phyloP scores from a whole-genome alignment of 2,888 invertebrate species.

The Sphecodes monilicornis region DNA sequence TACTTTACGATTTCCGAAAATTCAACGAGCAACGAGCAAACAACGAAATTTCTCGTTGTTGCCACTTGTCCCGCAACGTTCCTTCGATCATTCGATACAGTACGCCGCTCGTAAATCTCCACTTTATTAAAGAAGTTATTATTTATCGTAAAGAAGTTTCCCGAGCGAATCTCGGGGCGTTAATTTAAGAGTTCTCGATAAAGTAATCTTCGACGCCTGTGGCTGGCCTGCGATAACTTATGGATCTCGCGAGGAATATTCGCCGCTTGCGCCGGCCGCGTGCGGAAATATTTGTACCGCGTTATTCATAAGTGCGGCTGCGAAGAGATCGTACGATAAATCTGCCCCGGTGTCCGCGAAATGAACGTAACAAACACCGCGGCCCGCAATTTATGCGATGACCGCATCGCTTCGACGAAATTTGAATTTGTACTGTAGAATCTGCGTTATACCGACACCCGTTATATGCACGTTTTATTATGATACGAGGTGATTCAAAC shows the following conservation, averaged over 20 bases:
- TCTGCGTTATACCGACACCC: neutral
- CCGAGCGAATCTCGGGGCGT: constrained; percentile 8
- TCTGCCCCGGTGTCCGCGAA: constrained; percentile 1
- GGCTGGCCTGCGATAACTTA: neutral
- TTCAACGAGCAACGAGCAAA: constrained; percentile 19
- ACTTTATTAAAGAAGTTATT: constrained; percentile 44
- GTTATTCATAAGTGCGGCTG: constrained; percentile 27
- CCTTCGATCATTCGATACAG: constrained; percentile 7
- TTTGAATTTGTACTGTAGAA: neutral
- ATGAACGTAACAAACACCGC: constrained; percentile 20
- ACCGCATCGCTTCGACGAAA: neutral
- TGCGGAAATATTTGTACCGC: constrained; percentile 19
- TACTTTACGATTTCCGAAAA: constrained; percentile 46
- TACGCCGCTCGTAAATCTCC: constrained; percentile 25
- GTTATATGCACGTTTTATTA: neutral
- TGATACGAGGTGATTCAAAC: neutral
- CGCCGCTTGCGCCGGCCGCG: neutral
- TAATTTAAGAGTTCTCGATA: constrained; percentile 28
- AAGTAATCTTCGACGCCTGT: constrained; percentile 22
- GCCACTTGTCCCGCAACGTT: neutral
- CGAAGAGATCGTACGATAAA: constrained; percentile 16
- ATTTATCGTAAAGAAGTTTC: constrained; percentile 33
- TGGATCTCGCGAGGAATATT: constrained; percentile 18
- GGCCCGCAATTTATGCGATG: neutral
- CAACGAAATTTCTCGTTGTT: constrained; percentile 28